Base-by-base conservation (phyloP, 2,797 vertebrate genomes). In the Gallirallus australis region DNA sequence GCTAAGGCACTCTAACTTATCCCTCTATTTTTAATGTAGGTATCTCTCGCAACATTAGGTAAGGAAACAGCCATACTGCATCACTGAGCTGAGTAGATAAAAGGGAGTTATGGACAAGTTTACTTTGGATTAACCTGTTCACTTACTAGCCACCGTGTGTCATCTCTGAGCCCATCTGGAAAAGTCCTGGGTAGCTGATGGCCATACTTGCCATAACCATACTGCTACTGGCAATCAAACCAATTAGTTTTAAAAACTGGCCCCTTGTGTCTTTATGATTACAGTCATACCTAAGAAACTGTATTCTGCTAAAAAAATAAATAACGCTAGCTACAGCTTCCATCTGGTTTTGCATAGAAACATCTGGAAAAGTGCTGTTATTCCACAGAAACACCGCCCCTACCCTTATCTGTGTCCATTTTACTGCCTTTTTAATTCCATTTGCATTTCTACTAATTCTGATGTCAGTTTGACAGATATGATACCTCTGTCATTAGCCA, bases 311-410 rank as follows among this genome's bases (percentile, higher is more conserved):
- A 48, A 59, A 73, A 76, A 66, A 66, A 39, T 7, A 64, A 87
- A 65, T 61, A 65, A n/a, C 19, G 6, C 12, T 73, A 33, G 6
- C 17, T 73, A 33, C 35, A 57, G 7, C 28, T 92, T 89, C 78
- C 57, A 73, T 95, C 60, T 90, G 45, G 3, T 84, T 88, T 93
- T 70, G 20, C 60, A 77, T 0, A 2, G 47, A 89, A 95, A 64
- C 56, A 50, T 82, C 71, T 85, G 64, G 31, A 65, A 48, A 77
- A 92, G 5, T 35, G 69, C 48, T 90, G 31, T 31, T 88, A 53
- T 50, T 84, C 66, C 25, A 42, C n/a, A 85, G 56, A 63, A 54
- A 35, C n/a, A 35, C 4, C 3, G 2, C 12, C 12, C 11, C 13
- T 47, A 4, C 6, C 16, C 13, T 69, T 90, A 84, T 66, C 88